These are phyloP conservation scores for Dipodomys ordii DNA, from an alignment of 2,113 vertebrate species.

Conservation along the genomic window DNA sequence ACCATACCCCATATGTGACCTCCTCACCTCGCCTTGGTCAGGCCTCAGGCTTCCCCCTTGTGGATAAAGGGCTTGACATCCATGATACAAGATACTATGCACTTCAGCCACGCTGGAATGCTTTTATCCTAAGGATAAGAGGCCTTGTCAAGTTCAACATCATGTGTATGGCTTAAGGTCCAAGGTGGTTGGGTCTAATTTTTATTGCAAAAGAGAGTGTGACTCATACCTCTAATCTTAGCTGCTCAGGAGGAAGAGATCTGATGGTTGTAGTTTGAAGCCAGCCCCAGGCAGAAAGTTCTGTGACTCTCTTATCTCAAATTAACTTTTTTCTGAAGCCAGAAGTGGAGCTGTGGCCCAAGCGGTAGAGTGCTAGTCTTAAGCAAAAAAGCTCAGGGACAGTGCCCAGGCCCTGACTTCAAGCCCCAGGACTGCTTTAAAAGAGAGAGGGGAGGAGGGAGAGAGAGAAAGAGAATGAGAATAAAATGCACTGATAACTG, in stretches of 20 bases:
- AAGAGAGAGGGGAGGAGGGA: too few species aligned
- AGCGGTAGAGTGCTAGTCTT: too few species aligned
- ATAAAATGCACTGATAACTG: background rate
- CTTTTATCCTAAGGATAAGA: background rate
- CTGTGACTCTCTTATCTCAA: too few species aligned
- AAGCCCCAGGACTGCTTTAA: too few species aligned
- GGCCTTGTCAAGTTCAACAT: background rate
- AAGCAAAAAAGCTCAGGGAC: too few species aligned
- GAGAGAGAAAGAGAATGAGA: background rate
- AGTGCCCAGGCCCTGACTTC: too few species aligned
- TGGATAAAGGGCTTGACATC: background rate
- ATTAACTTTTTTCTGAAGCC: too few species aligned
- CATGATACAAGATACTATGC: background rate
- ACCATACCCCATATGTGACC: background rate
- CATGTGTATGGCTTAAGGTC: background rate
- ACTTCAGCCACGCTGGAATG: background rate
- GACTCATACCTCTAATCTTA: too few species aligned
- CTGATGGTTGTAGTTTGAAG: too few species aligned
- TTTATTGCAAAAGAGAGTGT: conserved; percentile 21
- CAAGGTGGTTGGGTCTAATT: background rate
- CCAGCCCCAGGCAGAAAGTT: too few species aligned
- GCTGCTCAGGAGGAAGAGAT: too few species aligned
- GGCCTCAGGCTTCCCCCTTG: background rate
- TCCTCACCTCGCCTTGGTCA: background rate
- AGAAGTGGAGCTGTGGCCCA: too few species aligned